A percentile compares a stretch with the other conserved stretches of the same genome.
These are phyloP conservation scores for Ganaspis sp. DNA, from an alignment of 1,140 invertebrate species.

Conservation along the genomic window DNA sequence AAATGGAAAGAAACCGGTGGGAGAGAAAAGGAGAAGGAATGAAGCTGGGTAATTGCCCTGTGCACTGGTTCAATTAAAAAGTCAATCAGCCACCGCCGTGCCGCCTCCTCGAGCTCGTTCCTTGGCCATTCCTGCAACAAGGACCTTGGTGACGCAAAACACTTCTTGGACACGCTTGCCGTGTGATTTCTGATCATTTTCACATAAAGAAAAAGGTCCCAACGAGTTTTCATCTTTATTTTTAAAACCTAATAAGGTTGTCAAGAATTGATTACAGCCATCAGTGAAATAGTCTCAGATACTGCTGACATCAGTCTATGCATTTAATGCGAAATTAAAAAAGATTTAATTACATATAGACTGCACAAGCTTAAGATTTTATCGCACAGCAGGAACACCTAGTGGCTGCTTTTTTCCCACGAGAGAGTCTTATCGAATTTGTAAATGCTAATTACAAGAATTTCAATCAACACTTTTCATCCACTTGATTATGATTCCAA, in stretches of 20 bases:
- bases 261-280: slow-evolving; percentile 19
- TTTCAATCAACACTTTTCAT: slow-evolving; percentile 10
- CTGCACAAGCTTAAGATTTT: background rate
- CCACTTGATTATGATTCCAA: slow-evolving; percentile 1
- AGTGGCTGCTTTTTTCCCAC: background rate
- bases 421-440: background rate
- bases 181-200: slow-evolving; percentile 26
- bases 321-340: background rate
- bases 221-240: slow-evolving; percentile 13
- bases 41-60: slow-evolving; percentile 38
- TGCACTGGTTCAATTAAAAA: slow-evolving; percentile 49
- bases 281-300: slow-evolving; percentile 21
- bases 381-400: background rate
- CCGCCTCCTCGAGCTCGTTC: slow-evolving; percentile 20
- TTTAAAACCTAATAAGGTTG: slow-evolving; percentile 29
- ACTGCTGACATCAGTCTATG: background rate
- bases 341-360: background rate
- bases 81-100: slow-evolving; percentile 44
- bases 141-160: slow-evolving; percentile 41
- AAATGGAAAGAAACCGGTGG: slow-evolving; percentile 29
- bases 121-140: background rate
- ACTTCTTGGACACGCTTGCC: slow-evolving; percentile 26
- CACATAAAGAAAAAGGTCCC: background rate
- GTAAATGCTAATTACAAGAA: background rate
- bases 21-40: slow-evolving; percentile 27